Evolutionary conservation across 2,888 invertebrate species (phyloP), one percentile per base, ranked within the genome.

Genomic region (Seira musarum): DNA sequence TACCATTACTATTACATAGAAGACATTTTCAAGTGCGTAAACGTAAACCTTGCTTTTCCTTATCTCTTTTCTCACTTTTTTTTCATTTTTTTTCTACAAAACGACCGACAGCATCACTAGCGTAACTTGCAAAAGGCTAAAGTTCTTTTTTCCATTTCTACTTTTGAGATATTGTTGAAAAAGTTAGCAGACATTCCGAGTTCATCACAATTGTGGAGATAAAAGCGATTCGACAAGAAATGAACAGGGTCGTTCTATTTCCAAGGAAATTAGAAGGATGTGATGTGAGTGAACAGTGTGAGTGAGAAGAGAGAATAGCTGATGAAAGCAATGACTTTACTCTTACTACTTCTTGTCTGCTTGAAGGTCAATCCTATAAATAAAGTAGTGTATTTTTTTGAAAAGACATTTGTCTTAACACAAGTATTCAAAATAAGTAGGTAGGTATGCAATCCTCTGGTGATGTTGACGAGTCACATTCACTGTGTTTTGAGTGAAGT

Each of bases 101-200:
- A n/a, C n/a, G n/a, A n/a, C n/a, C n/a, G n/a, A n/a, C n/a, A n/a
- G n/a, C n/a, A n/a, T n/a, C n/a, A n/a, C n/a, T n/a, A n/a, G 25
- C 25, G 24, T 19, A 61, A 60, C 60, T 46, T 46, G 13, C 46
- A 46, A 13, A 46, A 10, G 13, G 46, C 46, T 46, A 46, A 46
- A 13, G 46, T 46, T 13, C 46, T 6, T 13, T 46, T 46, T 13
- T 46, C 46, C 13, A 6, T 46, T 46, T 6, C 6, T 46, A n/a
- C n/a, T 67, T 63, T 49, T 71, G 79, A 79, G 79, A 68, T 72
- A 79, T 79, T 79, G 79, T 79, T 79, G 67, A 63, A 72, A n/a
- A 79, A 79, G 79, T 72, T 79, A 79, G 79, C 72, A 79, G 79
- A 68, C 79, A 79, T 79, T 79, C 79, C 68, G 68, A 72, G 72